Evolutionary conservation across 2,888 invertebrate species (phyloP).

Genomic region (Bimastos eiseni): DNA sequence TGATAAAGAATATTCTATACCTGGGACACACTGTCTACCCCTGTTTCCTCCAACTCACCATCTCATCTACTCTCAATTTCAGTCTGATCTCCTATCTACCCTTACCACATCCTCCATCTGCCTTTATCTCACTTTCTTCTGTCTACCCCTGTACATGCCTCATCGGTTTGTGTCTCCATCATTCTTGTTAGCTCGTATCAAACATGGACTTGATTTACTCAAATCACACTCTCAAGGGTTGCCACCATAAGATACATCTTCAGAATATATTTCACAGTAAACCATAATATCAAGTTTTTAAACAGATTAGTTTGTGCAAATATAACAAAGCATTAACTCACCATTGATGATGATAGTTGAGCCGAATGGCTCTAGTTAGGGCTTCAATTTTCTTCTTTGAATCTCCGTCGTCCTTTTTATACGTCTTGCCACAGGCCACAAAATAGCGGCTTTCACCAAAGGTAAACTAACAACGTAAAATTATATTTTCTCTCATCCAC

Average conservation of each 20-base stretch:
- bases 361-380: conserved; percentile 85
- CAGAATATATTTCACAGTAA: not conserved
- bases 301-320: not conserved
- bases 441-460: not conserved
- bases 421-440: conserved; percentile 60
- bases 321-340: conserved; percentile 47
- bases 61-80: no score
- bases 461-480: not conserved
- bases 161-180: not conserved
- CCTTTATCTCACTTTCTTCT: no score
- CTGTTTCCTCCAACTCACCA: no score
- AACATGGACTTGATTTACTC: not conserved
- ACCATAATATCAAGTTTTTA: not conserved
- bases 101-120: no score
- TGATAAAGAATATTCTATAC: no score
- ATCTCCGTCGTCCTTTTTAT: conserved; percentile 72
- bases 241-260: not conserved
- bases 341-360: conserved; percentile 99
- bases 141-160: no score
- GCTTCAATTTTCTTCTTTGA: conserved; percentile 74
- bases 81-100: no score
- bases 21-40: no score
- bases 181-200: not conserved
- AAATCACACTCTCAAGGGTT: not conserved
- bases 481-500: conserved; percentile 27